These are phyloP conservation scores for Cariama cristata DNA, from an alignment of 2,113 vertebrate genomes.

Conservation along the genomic window DNA sequence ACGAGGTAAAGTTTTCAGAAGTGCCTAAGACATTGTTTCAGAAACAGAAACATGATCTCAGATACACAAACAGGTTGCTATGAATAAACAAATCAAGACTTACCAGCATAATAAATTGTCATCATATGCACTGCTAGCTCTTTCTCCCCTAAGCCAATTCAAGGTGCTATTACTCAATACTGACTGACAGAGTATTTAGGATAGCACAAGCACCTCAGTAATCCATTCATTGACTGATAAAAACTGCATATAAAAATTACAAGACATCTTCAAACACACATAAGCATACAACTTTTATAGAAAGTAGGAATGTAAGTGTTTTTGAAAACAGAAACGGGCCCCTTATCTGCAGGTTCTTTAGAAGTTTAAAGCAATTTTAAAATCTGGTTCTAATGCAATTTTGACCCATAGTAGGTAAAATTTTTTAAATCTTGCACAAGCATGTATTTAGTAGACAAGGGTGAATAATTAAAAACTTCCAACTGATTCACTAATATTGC, in stretches of 20 bases:
- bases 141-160: not conserved
- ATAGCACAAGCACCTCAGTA: not conserved
- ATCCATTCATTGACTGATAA: not conserved
- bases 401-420: rapidly evolving
- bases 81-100: not conserved
- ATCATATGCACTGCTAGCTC: not conserved
- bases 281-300: not conserved
- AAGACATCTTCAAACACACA: not conserved
- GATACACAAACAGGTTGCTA: not conserved
- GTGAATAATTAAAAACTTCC: not conserved
- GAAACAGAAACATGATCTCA: not conserved
- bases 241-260: not conserved
- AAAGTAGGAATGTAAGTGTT: not conserved
- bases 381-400: not conserved
- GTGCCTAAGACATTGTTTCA: not conserved
- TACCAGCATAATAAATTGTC: not conserved
- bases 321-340: not conserved
- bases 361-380: not conserved
- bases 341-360: not conserved
- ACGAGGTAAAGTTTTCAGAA: not conserved
- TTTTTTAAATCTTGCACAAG: not conserved
- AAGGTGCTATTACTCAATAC: not conserved
- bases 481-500: not conserved
- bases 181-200: not conserved
- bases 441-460: not conserved